A percentile compares a stretch with the other conserved stretches of the same genome.
Evolutionary conservation across 2,888 invertebrate genomes (phyloP).

Genomic region (Synanthedon myopaeformis): DNA sequence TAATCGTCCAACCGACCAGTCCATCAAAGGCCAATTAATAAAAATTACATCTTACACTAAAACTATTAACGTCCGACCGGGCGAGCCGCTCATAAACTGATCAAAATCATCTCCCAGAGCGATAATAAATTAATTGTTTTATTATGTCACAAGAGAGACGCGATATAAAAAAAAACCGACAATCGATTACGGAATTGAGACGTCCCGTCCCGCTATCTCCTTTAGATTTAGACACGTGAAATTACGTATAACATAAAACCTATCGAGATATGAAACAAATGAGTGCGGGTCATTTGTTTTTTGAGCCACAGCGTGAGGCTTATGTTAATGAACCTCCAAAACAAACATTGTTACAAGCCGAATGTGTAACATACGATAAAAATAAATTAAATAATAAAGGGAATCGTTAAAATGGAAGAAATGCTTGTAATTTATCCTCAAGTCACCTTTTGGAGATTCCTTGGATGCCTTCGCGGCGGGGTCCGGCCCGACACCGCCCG

Average conservation of each 20-base stretch:
- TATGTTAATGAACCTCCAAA: slow-evolving; percentile 67
- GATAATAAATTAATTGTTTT: slow-evolving; percentile 68
- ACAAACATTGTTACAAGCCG: slow-evolving; percentile 68
- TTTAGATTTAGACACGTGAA: slow-evolving; percentile 47
- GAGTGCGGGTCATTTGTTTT: slow-evolving; percentile 35
- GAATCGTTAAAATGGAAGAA: slow-evolving; percentile 70
- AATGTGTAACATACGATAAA: slow-evolving; percentile 70
- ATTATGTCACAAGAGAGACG: slow-evolving; percentile 56
- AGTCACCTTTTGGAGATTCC: slow-evolving; percentile 70
- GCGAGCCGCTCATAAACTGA: slow-evolving; percentile 53
- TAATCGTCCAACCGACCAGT: slow-evolving; percentile 32
- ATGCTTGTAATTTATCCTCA: slow-evolving; percentile 68
- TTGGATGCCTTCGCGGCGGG: slow-evolving; percentile 65
- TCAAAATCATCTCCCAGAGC: slow-evolving; percentile 49
- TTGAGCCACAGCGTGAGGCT: slow-evolving; percentile 51
- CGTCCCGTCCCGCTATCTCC: slow-evolving; percentile 65
- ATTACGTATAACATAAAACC: slow-evolving; percentile 45
- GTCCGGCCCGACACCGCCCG: slow-evolving; percentile 51
- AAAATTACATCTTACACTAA: slow-evolving; percentile 58
- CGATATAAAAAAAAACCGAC: slow-evolving; percentile 55
- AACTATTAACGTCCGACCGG: slow-evolving; percentile 59
- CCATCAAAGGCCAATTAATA: slow-evolving; percentile 63
- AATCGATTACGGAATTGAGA: slow-evolving; percentile 62
- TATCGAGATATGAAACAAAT: slow-evolving; percentile 46
- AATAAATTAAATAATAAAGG: slow-evolving; percentile 71